These are phyloP conservation scores for Smittia sp. DNA, from an alignment of 2,888 invertebrate species.

Conservation along the genomic window DNA sequence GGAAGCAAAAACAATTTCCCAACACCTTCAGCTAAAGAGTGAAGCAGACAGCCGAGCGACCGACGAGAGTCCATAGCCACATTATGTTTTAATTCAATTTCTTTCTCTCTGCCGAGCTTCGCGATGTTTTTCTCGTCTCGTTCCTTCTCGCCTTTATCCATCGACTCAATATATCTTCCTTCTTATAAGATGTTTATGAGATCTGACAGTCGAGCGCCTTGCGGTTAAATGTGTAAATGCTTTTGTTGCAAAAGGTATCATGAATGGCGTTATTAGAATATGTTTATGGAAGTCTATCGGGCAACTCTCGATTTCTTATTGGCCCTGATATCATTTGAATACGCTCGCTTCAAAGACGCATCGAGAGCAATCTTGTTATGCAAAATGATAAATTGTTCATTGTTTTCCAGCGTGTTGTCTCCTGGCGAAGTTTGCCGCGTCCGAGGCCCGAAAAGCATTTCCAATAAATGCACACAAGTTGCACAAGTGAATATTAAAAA, in stretches of 20 bases:
- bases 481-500: slow-evolving; percentile 40
- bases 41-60: neutral
- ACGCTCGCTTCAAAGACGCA: slow-evolving; percentile 11
- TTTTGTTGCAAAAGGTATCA: neutral
- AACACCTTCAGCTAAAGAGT: slow-evolving; percentile 32
- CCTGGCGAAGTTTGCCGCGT: neutral
- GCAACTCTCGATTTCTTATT: neutral
- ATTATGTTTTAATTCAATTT: slow-evolving; percentile 41
- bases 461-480: slow-evolving; percentile 32
- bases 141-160: slow-evolving; percentile 3
- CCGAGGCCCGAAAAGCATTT: neutral
- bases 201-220: slow-evolving; percentile 31
- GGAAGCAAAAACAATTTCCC: slow-evolving; percentile 30
- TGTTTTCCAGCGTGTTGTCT: slow-evolving; percentile 27
- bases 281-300: neutral
- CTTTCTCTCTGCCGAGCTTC: neutral
- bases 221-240: slow-evolving; percentile 33
- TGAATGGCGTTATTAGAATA: slow-evolving; percentile 22
- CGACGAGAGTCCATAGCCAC: slow-evolving; percentile 26
- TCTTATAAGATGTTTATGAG: slow-evolving; percentile 31
- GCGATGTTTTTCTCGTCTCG: neutral
- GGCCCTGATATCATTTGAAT: slow-evolving; percentile 37
- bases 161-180: slow-evolving; percentile 19
- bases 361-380: slow-evolving; percentile 39
- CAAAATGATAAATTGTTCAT: slow-evolving; percentile 41